Evolutionary conservation across 2,113 vertebrate genomes (phyloP), one percentile per base, ranked within the genome.

Genomic region (Coryphaenoides rupestris): DNA sequence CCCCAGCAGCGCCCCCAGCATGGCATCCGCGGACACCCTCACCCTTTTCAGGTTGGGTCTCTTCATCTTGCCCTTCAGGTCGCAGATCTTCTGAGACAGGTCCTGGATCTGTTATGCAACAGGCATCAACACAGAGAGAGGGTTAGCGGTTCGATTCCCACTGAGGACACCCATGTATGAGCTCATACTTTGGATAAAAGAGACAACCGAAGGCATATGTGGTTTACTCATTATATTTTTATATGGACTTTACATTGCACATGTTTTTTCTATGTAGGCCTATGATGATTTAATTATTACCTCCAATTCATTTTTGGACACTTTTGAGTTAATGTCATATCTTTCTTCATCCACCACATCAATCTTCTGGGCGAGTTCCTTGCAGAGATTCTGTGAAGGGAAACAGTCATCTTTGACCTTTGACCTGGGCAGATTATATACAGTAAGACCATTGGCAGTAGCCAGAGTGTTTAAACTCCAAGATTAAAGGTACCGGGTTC

Each of bases 21-120:
- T 90, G 76, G 91, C 91, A 9, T 92, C 90, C n/a, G 91, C 88
- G 1, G 90, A 92, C 49, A 92, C 89, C 60, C 89, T 84, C 40
- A 92, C 91, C 73, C 89, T 89, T 69, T 55, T 89, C 70, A 92
- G 85, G 24, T 77, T 83, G 19, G 91, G 91, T 58, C 91, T 86
- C 77, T 92, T 93, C 88, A 92, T 89, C 78, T 92, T 92, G n/a
- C 91, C 92, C 77, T 90, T 91, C 65, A 92, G 54, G 63, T 92
- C 89, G 70, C 66, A 82, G 66, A 92, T 89, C 79, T 93, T 92
- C 71, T 86, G 85, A 63, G 80, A 79, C 63, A 92, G 78, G 65
- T 88, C 81, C 24, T 73, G 66, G 58, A 91, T 83, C 91, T 92
- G 58, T 68, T 69, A 46, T 40, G n/a, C 1, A 45, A 46, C 9